These are phyloP conservation scores for Carassius auratus DNA, from an alignment of 2,113 vertebrate species.

Conservation along the genomic window DNA sequence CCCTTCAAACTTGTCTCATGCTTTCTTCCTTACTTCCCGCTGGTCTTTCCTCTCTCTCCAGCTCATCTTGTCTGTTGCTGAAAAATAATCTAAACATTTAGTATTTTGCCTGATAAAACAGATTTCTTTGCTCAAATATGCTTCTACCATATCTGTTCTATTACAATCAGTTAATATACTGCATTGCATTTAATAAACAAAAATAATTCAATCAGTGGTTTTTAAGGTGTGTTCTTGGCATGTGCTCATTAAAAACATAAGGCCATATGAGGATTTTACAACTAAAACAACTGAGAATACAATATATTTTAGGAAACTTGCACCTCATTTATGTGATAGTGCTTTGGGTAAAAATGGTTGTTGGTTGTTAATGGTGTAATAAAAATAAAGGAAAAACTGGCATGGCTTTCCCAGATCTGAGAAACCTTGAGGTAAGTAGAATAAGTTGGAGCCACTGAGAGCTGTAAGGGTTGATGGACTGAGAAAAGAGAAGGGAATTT, in stretches of 20 bases:
- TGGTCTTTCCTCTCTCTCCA: slow-evolving; percentile 51
- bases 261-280: not conserved
- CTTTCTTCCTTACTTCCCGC: slow-evolving; percentile 20
- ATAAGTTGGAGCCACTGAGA: slow-evolving; percentile 32
- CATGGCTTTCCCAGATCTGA: slow-evolving; percentile 37
- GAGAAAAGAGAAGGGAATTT: not conserved
- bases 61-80: slow-evolving; percentile 57
- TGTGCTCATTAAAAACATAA: too few relatives aligned
- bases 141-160: not conserved
- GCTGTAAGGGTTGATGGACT: slow-evolving; percentile 1
- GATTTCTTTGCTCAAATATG: slow-evolving; percentile 82
- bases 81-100: slow-evolving; percentile 68
- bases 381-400: not conserved
- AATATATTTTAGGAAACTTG: too few relatives aligned
- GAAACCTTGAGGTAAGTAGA: slow-evolving; percentile 52
- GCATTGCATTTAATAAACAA: not conserved
- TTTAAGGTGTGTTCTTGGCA: not conserved
- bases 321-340: too few relatives aligned
- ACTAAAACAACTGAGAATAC: not conserved
- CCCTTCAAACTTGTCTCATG: slow-evolving; percentile 55
- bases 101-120: slow-evolving; percentile 70
- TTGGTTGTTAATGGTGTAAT: slow-evolving; percentile 50
- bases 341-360: not conserved
- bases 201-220: not conserved
- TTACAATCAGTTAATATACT: not conserved